Conservation (phyloP, 1,140 invertebrate species). For the Lordiphosa mommai region DNA sequence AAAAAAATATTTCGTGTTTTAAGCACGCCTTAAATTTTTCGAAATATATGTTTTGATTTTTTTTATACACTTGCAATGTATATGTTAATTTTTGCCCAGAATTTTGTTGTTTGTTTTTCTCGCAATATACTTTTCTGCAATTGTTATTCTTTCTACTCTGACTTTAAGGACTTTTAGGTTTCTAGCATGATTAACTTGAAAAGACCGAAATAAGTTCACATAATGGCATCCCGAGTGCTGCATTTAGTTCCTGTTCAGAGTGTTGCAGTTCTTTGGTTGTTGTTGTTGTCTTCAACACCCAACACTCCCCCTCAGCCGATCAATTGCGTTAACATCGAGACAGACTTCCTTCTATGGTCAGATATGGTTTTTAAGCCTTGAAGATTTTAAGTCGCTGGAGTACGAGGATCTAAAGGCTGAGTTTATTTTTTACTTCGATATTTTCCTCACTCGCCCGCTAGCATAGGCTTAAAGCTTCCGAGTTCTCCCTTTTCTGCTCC, state of each 20-base stretch:
- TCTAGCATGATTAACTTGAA: no score
- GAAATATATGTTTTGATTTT: no score
- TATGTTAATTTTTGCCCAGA: no score
- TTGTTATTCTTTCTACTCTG: no score
- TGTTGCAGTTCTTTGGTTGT: constrained; percentile 17
- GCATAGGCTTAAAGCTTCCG: background rate
- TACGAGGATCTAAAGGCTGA: no score
- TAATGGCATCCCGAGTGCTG: constrained; percentile 52
- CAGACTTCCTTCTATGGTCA: constrained; percentile 8
- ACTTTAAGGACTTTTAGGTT: no score
- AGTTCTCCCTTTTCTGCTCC: background rate
- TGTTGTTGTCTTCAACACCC: background rate
- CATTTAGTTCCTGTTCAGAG: constrained; percentile 46
- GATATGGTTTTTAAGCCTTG: background rate
- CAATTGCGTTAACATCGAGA: constrained; percentile 53
- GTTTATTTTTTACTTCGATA: no score
- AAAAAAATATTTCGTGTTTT: no score
- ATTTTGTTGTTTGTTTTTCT: no score
- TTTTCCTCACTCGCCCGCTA: background rate
- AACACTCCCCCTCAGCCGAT: background rate
- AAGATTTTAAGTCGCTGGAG: background rate
- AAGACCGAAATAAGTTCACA: constrained; percentile 49
- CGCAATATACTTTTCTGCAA: no score
- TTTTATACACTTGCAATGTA: no score
- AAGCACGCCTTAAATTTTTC: no score